Base-by-base conservation (phyloP, 1,140 invertebrate species). In the Ctenoplectra terminalis region DNA sequence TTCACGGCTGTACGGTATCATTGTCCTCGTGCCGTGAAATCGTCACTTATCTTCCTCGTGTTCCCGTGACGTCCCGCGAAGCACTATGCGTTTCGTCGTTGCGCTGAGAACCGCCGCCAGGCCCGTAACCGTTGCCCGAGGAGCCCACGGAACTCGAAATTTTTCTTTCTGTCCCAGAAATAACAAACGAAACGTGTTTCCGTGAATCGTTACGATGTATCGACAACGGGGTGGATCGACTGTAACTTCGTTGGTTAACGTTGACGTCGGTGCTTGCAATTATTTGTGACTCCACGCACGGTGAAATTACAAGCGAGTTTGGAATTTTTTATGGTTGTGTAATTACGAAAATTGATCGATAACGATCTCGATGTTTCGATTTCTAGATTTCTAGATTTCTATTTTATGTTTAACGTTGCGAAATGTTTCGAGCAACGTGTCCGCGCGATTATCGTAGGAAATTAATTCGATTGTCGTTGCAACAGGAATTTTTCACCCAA, bases 41-140 rank as follows among this genome's bases (percentile, higher is more conserved):
- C 31, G 50, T 8, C 37, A 17, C 54, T 26, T 56, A 73, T 13
- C 54, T 46, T 46, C 56, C 54, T 46, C 54, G 26, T 60, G n/a
- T 34, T 60, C 20, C 56, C 40, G 29, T 73, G 37, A 60, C 54
- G 71, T 73, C 60, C 46, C 61, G 46, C 20, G 46, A n/a, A 31
- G 46, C n/a, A 34, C 72, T 75, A 23, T 37, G 72, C n/a, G 74
- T 50, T 40, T 50, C 31, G 72, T 26, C 52, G 37, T 46, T 73
- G 40, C 40, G 56, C 46, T 37, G 60, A 64, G 46, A 75, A 64
- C 46, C 73, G 17, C 31, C 46, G 46, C 23, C 73, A 75, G 31
- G 26, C 9, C 1, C 34, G 73, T 64, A 64, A 13, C 73, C 23
- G 64, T 2, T 58, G 9, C 8, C 4, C 17, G 9, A 0, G 11